These are phyloP conservation scores for Liopterus haemorrhoidalis DNA, from an alignment of 2,888 invertebrate genomes.

Conservation along the genomic window DNA sequence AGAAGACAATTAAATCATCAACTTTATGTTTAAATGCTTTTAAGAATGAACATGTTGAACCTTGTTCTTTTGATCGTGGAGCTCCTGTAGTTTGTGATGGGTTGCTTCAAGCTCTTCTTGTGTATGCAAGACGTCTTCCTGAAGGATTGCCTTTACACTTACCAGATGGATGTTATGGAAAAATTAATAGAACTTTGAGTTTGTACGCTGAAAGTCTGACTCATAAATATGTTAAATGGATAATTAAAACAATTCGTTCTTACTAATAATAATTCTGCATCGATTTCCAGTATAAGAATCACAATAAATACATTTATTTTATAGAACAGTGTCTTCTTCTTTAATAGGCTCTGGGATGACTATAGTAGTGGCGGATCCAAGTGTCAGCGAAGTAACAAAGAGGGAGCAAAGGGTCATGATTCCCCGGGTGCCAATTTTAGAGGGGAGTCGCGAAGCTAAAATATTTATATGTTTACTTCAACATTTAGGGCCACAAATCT, in stretches of 20 bases:
- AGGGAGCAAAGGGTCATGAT: too few species aligned
- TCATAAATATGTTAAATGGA: constrained; percentile 1
- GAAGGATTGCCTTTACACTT: constrained; percentile 9
- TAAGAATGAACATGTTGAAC: constrained; percentile 11
- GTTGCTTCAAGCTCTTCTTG: constrained; percentile 10
- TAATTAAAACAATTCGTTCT: constrained; percentile 4
- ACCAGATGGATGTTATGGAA: constrained; percentile 16
- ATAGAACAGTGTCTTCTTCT: too few species aligned
- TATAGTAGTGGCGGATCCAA: too few species aligned
- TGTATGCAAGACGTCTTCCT: constrained; percentile 14
- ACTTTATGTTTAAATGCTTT: constrained; percentile 15
- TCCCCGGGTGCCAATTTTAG: too few species aligned
- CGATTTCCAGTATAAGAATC: too few species aligned
- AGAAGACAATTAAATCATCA: background rate
- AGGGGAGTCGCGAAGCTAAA: too few species aligned
- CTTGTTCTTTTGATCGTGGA: constrained; percentile 16
- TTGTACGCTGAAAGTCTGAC: constrained; percentile 15
- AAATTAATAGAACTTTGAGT: constrained; percentile 11
- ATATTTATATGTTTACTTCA: too few species aligned
- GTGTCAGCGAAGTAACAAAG: too few species aligned
- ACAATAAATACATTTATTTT: too few species aligned
- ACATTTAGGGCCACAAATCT: too few species aligned
- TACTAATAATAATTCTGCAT: too few species aligned
- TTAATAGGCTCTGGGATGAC: too few species aligned
- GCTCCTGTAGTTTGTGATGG: constrained; percentile 15